A percentile compares a stretch with the other conserved stretches of the same genome.
phyloP scores from a whole-genome alignment of 2,888 invertebrate species.

The Formica aserva region DNA sequence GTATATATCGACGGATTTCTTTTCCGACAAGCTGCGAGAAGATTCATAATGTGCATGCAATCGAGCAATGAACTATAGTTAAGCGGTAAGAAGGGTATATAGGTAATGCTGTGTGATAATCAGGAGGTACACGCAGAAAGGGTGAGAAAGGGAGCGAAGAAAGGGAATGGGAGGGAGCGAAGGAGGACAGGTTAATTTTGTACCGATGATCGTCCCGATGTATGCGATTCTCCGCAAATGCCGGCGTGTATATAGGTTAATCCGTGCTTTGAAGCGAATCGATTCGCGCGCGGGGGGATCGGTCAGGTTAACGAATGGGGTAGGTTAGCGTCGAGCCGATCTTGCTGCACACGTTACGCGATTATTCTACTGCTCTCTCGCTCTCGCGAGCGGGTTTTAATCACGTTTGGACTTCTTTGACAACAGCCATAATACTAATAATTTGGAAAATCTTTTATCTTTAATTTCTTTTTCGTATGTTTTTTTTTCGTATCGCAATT shows the following conservation, averaged over 20 bases:
- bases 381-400: constrained; percentile 9
- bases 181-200: constrained; percentile 68
- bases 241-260: constrained; percentile 74
- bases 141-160: constrained; percentile 36
- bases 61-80: constrained; percentile 31
- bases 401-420: neutral
- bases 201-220: constrained; percentile 65
- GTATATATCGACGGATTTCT: constrained; percentile 25
- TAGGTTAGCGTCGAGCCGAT: constrained; percentile 72
- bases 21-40: constrained; percentile 6
- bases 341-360: constrained; percentile 59
- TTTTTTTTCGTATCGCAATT: neutral
- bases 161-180: neutral
- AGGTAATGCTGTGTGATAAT: constrained; percentile 29
- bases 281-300: constrained; percentile 71
- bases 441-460: neutral
- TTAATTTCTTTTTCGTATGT: neutral
- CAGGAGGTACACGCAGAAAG: constrained; percentile 12
- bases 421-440: neutral
- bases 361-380: constrained; percentile 16
- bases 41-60: constrained; percentile 1
- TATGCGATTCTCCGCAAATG: constrained; percentile 66
- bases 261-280: constrained; percentile 75
- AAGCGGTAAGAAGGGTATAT: constrained; percentile 6
- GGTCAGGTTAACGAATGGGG: constrained; percentile 76